Base-by-base conservation (phyloP, 2,797 vertebrate genomes). In the Melanotaenia maccullochi region DNA sequence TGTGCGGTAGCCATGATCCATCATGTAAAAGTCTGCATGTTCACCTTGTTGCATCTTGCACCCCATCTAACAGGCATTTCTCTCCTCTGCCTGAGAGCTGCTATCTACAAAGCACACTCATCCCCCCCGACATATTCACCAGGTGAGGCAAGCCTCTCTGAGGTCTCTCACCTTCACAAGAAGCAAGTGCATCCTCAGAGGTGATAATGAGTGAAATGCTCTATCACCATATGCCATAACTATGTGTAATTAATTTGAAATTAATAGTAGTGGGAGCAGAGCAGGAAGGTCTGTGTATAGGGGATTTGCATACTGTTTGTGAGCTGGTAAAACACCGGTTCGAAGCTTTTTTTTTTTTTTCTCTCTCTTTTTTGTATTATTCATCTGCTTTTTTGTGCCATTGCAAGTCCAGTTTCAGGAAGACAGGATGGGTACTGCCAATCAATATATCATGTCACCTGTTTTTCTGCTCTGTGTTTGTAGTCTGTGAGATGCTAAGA, bases 351-450 rank as follows among this genome's bases (percentile, higher is more conserved):
- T 69, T 12, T 76, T 83, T 60, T 76, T 82, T 82, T 18, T 3
- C 4, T 28, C 28, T 28, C 5, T 18, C 5, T 6, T 44, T 18
- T 6, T 18, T 44, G 84, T 90, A 87, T 75, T 66, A 73, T 86
- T 90, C 81, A 88, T 90, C 88, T 83, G 82, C 79, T 84, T 91
- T 86, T 68, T 73, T 83, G 68, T 70, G 76, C 60, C 22, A n/a
- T 86, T 89, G 90, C 72, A 76, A 75, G 79, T 85, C 76, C 69
- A 76, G 56, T 52, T n/a, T 84, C 66, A 74, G 72, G 73, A 74
- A 85, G 76, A 83, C 71, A 82, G 13, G 64, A 67, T 56, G 54
- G 72, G 76, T 76, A 80, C 83, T 84, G 83, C 81, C 79, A 83
- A 74, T 87, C 85, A 83, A 42, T 40, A 71, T 71, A 42, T 47